Percentiles rank a stretch among this genome's conserved stretches.
Conservation (phyloP, 2,113 vertebrate species). For the Ammodytes marinus region DNA sequence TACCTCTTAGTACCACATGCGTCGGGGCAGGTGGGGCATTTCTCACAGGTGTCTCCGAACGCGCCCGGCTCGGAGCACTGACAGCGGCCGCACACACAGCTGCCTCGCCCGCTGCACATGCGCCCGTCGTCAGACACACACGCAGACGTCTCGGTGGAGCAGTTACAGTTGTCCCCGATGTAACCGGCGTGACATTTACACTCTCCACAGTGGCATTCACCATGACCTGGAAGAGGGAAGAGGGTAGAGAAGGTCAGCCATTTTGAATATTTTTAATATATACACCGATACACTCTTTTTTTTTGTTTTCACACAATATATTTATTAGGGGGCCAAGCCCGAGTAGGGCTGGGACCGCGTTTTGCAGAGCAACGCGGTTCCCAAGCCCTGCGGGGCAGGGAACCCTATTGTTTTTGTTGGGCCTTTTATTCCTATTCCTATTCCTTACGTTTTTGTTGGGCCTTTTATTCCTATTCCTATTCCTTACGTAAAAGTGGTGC, state of each 20-base stretch:
- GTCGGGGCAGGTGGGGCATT: conserved; percentile 96
- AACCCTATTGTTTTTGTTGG: no score
- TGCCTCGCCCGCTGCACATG: conserved; percentile 93
- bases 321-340: no score
- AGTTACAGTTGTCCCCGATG: conserved; percentile 97
- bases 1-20: conserved; percentile 96
- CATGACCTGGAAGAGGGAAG: conserved; percentile 87
- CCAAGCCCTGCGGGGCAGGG: no score
- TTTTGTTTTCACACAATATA: no score
- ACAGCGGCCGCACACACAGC: conserved; percentile 91
- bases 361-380: no score
- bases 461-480: no score
- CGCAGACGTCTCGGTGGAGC: conserved; percentile 87
- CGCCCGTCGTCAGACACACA: conserved; percentile 90
- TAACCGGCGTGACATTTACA: conserved; percentile 94
- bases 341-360: no score
- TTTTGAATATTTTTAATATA: background rate
- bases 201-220: conserved; percentile 96
- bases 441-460: no score
- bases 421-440: no score
- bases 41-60: conserved; percentile 94
- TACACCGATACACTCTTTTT: background rate
- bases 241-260: background rate
- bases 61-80: conserved; percentile 93
- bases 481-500: no score